phyloP scores from a whole-genome alignment of 2,113 vertebrate species.

The Amphiprion percula region DNA sequence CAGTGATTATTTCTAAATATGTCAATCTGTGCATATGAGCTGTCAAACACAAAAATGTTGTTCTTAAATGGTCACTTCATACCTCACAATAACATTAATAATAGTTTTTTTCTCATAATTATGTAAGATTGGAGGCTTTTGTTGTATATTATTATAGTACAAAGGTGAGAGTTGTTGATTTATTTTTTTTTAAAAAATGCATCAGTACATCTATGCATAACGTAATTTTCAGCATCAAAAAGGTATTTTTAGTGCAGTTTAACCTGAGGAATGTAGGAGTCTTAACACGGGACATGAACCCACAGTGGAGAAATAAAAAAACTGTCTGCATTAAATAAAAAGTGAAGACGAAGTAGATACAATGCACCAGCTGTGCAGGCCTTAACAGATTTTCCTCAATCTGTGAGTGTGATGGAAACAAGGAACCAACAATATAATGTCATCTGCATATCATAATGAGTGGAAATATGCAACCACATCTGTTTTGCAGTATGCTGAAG shows the following conservation, averaged over 20 bases:
- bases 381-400: conserved; percentile 58
- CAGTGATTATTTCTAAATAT: too few relatives aligned
- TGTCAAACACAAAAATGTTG: background rate
- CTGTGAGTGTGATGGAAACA: conserved; percentile 55
- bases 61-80: background rate
- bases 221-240: background rate
- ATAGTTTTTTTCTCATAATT: too few relatives aligned
- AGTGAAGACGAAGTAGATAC: background rate
- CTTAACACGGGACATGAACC: background rate
- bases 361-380: conserved; percentile 50
- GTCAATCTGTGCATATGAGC: background rate
- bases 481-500: conserved; percentile 46
- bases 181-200: too few relatives aligned
- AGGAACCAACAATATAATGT: conserved; percentile 47
- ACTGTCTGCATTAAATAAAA: background rate
- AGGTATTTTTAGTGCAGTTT: background rate
- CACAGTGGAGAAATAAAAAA: background rate
- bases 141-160: too few relatives aligned
- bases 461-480: conserved; percentile 58
- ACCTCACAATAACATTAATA: too few relatives aligned
- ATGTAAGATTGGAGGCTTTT: too few relatives aligned
- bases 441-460: conserved; percentile 59
- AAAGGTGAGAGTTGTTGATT: too few relatives aligned
- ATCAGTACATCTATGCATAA: background rate
- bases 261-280: background rate